Evolutionary conservation across 2,113 vertebrate species (phyloP).

Genomic region (Dipodomys stephensi): DNA sequence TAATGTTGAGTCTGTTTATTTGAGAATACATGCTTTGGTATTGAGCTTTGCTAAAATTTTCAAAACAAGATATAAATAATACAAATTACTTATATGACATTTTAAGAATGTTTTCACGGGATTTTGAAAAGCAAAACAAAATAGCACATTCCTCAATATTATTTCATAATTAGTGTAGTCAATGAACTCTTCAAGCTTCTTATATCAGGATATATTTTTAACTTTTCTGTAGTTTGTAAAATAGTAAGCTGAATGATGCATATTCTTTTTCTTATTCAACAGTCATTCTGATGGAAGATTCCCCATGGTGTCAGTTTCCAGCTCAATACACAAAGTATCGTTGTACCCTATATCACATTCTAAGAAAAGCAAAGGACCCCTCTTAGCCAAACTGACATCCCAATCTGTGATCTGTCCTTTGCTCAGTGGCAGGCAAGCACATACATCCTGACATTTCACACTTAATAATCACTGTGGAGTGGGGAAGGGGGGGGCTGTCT

Average conservation of each 20-base stretch:
- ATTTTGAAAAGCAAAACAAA: neutral
- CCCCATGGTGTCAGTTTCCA: rapidly evolving
- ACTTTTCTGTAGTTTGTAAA: neutral
- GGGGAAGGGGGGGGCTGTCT: too few species aligned
- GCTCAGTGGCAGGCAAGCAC: neutral
- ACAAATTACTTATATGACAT: neutral
- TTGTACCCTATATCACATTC: neutral
- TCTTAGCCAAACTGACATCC: neutral
- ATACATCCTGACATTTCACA: neutral
- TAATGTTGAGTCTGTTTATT: neutral
- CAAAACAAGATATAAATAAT: neutral
- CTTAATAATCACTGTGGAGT: neutral
- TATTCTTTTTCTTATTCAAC: neutral
- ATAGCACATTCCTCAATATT: neutral
- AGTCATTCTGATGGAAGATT: neutral
- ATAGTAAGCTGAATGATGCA: neutral
- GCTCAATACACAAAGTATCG: neutral
- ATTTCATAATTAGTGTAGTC: neutral
- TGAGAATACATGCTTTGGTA: neutral
- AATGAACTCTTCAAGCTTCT: neutral
- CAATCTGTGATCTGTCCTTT: neutral
- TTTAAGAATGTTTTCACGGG: slow-evolving; percentile 22
- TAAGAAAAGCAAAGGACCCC: neutral
- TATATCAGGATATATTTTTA: neutral
- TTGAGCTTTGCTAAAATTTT: slow-evolving; percentile 9